Conservation (phyloP, 2,888 invertebrate species). For the Pedicia rivosa region DNA sequence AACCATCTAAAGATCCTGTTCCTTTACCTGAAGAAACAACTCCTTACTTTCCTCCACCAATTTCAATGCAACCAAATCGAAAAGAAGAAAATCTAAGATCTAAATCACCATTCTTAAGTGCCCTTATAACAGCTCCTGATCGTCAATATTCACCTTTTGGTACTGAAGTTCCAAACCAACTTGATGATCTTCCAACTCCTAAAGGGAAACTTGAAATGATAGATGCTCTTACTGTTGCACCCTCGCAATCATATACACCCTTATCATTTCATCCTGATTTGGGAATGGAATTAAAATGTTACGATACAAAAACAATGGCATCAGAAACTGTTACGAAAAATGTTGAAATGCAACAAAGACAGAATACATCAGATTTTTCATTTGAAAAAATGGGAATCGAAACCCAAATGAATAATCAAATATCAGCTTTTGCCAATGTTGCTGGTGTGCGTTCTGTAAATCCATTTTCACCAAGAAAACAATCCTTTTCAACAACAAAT, state of each 20-base stretch:
- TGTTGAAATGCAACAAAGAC: background rate
- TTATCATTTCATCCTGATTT: constrained; percentile 22
- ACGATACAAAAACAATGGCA: background rate
- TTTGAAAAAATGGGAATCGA: background rate
- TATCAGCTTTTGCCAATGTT: constrained; percentile 28
- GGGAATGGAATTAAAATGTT: background rate
- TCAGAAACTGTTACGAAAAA: background rate
- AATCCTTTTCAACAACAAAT: background rate
- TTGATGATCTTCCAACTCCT: constrained; percentile 27
- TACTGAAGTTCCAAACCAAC: constrained; percentile 29
- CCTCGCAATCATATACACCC: constrained; percentile 43
- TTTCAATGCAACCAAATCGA: constrained; percentile 33
- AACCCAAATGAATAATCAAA: constrained; percentile 14
- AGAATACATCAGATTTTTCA: no score
- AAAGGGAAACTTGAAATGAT: constrained; percentile 36
- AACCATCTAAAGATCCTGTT: constrained; percentile 29
- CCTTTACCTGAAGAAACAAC: constrained; percentile 46
- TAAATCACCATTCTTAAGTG: constrained; percentile 46
- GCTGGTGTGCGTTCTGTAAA: constrained; percentile 14
- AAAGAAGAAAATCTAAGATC: constrained; percentile 27
- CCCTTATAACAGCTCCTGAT: constrained; percentile 50
- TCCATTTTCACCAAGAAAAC: constrained; percentile 26
- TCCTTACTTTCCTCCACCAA: constrained; percentile 50
- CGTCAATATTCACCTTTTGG: constrained; percentile 41
- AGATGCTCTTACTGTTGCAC: constrained; percentile 45